These are phyloP conservation scores for Cervus canadensis DNA, from an alignment of 2,113 vertebrate genomes.

Conservation along the genomic window DNA sequence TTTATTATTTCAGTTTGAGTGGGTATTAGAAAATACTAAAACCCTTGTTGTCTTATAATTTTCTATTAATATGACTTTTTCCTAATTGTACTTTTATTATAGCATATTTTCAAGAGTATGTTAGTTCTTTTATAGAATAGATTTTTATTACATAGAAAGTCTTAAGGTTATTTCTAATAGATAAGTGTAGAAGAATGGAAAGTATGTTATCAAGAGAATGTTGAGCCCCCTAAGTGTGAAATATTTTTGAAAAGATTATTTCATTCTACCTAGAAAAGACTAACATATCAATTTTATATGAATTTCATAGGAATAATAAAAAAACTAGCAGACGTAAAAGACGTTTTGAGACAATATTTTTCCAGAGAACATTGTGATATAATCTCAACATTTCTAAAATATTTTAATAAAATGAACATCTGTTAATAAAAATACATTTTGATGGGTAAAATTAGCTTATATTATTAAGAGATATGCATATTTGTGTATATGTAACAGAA, in stretches of 20 bases:
- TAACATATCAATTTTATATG: background rate
- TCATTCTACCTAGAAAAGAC: background rate
- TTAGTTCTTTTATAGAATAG: background rate
- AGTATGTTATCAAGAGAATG: background rate
- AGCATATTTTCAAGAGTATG: background rate
- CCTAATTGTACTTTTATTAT: slow-evolving; percentile 5
- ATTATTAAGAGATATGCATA: background rate
- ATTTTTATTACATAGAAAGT: background rate
- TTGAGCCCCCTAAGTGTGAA: background rate
- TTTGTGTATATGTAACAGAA: background rate
- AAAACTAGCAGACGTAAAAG: slow-evolving; percentile 1
- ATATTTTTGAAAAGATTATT: background rate
- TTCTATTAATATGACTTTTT: background rate
- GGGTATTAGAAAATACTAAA: slow-evolving; percentile 21
- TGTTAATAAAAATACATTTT: slow-evolving; percentile 1
- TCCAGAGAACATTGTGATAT: background rate
- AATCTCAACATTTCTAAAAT: background rate
- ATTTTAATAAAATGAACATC: background rate
- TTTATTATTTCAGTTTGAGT: background rate
- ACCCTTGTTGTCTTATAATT: background rate
- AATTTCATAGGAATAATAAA: slow-evolving; percentile 26
- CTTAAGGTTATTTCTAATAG: slow-evolving; percentile 8
- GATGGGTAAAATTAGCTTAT: background rate
- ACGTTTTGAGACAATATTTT: background rate
- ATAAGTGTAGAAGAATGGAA: background rate